Conservation (phyloP, 2,113 vertebrate species). For the Cyanoramphus novaezelandiae region DNA sequence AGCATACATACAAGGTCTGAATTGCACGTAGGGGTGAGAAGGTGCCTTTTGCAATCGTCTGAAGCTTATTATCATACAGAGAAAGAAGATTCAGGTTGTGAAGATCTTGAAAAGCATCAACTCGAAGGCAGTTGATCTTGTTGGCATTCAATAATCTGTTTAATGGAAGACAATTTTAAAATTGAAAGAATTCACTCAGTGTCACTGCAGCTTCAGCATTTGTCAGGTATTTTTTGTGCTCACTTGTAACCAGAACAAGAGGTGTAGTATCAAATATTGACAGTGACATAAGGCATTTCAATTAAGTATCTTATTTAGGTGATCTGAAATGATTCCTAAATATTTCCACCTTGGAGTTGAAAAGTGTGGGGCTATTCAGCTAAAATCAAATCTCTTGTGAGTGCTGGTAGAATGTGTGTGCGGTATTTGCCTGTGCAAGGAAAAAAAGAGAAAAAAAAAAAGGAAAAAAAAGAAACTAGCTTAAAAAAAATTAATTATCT, state of each 20-base stretch:
- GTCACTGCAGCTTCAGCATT: background rate
- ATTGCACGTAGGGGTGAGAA: constrained; percentile 93
- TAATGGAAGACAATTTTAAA: constrained; percentile 46
- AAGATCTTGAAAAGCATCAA: constrained; percentile 98
- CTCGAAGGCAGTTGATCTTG: constrained; percentile 97
- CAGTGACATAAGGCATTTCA: background rate
- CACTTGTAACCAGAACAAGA: background rate
- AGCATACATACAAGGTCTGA: constrained; percentile 91
- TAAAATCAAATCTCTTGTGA: background rate
- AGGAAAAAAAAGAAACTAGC: background rate
- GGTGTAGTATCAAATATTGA: background rate
- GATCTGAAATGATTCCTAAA: background rate
- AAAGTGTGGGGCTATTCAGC: background rate
- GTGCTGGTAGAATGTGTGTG: background rate
- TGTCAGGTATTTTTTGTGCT: background rate
- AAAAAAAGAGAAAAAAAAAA: too few species aligned
- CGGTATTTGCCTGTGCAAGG: background rate
- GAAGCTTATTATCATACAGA: constrained; percentile 98
- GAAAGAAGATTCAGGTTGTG: constrained; percentile 98
- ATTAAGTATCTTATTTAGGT: background rate
- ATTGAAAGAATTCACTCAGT: background rate
- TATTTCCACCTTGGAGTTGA: background rate
- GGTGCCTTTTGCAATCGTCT: constrained; percentile 97
- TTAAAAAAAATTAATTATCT: constrained; percentile 26
- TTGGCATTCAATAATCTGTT: constrained; percentile 97